phyloP scores from a whole-genome alignment of 1,140 invertebrate species.

The Melanaphis sacchari region DNA sequence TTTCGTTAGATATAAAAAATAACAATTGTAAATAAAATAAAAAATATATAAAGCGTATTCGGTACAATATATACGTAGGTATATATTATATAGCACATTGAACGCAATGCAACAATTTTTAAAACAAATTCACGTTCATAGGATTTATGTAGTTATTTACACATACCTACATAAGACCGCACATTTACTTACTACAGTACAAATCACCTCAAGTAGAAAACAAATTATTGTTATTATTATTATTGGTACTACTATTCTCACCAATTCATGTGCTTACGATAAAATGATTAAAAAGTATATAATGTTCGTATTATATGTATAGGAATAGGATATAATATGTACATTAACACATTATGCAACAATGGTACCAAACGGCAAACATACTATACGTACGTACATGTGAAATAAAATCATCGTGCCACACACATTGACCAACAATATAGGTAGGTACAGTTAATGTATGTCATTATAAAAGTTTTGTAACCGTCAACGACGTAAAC shows the following conservation, averaged over 20 bases:
- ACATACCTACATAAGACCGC: not conserved
- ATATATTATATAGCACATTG: not conserved
- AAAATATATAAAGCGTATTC: not conserved
- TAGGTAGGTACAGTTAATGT: conserved; percentile 11
- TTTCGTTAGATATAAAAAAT: not conserved
- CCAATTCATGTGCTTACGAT: not conserved
- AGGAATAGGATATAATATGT: too few species aligned
- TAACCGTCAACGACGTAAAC: not conserved
- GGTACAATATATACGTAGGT: not conserved
- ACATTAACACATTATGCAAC: not conserved
- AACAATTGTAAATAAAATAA: not conserved
- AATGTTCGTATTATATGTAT: not conserved
- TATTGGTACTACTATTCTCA: not conserved
- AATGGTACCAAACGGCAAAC: not conserved
- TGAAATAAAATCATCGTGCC: not conserved
- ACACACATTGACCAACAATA: not conserved
- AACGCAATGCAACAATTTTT: not conserved
- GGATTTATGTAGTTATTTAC: not conserved
- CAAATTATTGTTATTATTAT: not conserved
- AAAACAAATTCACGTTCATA: not conserved
- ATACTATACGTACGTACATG: not conserved
- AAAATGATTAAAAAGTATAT: not conserved
- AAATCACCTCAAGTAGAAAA: not conserved
- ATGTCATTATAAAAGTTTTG: conserved; percentile 30
- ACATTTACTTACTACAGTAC: not conserved